phyloP scores from a whole-genome alignment of 2,113 vertebrate species.

The Riparia riparia region DNA sequence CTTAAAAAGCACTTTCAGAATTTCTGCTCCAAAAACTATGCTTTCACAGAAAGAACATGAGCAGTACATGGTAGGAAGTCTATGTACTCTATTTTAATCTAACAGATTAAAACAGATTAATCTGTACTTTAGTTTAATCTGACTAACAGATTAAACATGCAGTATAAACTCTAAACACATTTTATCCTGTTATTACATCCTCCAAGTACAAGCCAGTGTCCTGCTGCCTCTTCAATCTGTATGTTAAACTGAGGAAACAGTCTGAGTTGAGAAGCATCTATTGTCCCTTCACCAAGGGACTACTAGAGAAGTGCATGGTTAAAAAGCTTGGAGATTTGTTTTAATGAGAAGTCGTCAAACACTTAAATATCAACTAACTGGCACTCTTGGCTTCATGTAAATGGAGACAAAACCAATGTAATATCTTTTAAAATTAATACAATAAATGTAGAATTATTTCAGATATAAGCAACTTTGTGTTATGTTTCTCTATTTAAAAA shows the following conservation, averaged over 20 bases:
- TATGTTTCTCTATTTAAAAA: not conserved
- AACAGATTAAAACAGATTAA: too few relatives aligned
- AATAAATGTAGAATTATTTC: not conserved
- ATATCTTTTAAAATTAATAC: not conserved
- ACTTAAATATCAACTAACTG: not conserved
- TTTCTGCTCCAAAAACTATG: not conserved
- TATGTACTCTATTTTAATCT: not conserved
- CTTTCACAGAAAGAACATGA: not conserved
- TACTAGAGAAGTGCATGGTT: not conserved
- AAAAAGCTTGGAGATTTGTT: not conserved
- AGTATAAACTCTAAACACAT: not conserved
- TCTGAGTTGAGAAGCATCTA: not conserved
- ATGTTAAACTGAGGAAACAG: not conserved
- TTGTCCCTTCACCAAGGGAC: not conserved
- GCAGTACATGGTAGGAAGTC: not conserved
- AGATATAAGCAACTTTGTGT: not conserved
- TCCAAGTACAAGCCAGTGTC: not conserved
- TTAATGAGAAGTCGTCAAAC: not conserved
- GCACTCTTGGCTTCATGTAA: not conserved
- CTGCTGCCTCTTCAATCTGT: not conserved
- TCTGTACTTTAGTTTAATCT: too few relatives aligned
- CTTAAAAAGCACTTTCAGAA: not conserved
- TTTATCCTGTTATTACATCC: not conserved
- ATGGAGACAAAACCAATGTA: not conserved
- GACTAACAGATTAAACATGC: not conserved